Percentiles rank a stretch among this genome's conserved stretches.
phyloP scores from a whole-genome alignment of 1,140 invertebrate genomes.

The Plodia interpunctella region DNA sequence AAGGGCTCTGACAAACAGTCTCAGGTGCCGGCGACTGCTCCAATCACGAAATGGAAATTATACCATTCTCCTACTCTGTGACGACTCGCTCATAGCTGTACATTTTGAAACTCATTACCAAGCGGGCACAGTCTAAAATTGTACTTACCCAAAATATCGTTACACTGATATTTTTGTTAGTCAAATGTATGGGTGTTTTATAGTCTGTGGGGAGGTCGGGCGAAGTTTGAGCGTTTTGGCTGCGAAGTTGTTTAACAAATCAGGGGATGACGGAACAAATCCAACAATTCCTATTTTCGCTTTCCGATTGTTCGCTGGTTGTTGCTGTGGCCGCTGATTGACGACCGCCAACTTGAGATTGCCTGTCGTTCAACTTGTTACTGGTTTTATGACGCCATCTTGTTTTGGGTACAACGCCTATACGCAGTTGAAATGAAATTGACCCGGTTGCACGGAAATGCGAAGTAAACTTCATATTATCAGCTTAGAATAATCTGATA shows the following conservation, averaged over 20 bases:
- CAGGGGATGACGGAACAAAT: constrained; percentile 51
- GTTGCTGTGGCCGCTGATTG: constrained; percentile 33
- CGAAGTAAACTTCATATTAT: no score
- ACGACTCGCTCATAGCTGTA: constrained; percentile 27
- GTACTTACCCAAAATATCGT: not conserved
- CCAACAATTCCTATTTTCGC: constrained; percentile 50
- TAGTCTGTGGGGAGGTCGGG: not conserved
- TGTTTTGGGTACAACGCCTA: no score
- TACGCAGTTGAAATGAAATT: no score
- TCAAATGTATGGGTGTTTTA: not conserved
- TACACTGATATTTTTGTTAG: not conserved
- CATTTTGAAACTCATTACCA: constrained; percentile 30
- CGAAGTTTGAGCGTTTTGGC: constrained; percentile 17
- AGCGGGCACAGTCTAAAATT: not conserved
- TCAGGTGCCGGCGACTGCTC: constrained; percentile 51
- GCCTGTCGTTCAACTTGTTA: not conserved
- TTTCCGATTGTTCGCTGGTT: constrained; percentile 43
- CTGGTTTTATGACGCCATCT: no score
- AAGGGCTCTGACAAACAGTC: constrained; percentile 47
- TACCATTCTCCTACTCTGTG: constrained; percentile 30
- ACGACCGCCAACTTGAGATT: constrained; percentile 11
- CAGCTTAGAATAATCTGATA: no score
- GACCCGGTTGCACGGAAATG: no score
- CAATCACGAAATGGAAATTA: constrained; percentile 70
- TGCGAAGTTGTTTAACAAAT: constrained; percentile 41